Conservation (phyloP, 2,888 invertebrate genomes). For the Biston betularia region DNA sequence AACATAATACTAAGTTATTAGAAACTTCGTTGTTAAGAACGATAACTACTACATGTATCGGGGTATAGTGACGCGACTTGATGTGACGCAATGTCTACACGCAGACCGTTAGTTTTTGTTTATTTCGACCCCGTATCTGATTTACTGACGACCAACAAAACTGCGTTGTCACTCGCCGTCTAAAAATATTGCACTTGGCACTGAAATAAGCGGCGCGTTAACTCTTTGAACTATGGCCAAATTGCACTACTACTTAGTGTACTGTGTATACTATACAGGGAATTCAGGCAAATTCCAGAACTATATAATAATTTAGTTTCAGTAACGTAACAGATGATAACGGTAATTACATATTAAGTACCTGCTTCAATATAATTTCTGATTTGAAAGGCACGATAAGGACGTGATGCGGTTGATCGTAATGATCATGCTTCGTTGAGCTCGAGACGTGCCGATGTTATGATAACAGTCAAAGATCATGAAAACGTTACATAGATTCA, state of each 20-base stretch:
- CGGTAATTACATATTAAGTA: conserved; percentile 9
- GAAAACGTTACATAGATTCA: too few species aligned
- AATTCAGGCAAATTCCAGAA: background rate
- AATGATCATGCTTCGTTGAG: conserved; percentile 14
- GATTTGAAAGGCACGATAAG: conserved; percentile 23
- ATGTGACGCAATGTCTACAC: conserved; percentile 37
- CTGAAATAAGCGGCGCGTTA: conserved; percentile 73
- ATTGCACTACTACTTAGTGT: conserved; percentile 47
- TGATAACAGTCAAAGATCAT: background rate
- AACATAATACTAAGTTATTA: too few species aligned
- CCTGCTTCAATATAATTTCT: conserved; percentile 5
- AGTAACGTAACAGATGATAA: conserved; percentile 26
- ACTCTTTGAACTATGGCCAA: conserved; percentile 79
- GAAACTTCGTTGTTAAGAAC: too few species aligned
- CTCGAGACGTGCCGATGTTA: conserved; percentile 3
- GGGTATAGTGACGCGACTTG: background rate
- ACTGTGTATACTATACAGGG: conserved; percentile 5
- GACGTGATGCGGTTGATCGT: conserved; percentile 11
- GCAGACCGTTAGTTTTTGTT: conserved; percentile 45
- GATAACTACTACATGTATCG: too few species aligned
- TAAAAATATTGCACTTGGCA: conserved; percentile 83
- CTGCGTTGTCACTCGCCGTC: conserved; percentile 67
- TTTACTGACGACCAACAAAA: conserved; percentile 63
- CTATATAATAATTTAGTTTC: conserved; percentile 31
- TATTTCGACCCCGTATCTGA: conserved; percentile 48